Evolutionary conservation across 2,113 vertebrate genomes (phyloP).

Genomic region (Pelecanoides urinatrix): DNA sequence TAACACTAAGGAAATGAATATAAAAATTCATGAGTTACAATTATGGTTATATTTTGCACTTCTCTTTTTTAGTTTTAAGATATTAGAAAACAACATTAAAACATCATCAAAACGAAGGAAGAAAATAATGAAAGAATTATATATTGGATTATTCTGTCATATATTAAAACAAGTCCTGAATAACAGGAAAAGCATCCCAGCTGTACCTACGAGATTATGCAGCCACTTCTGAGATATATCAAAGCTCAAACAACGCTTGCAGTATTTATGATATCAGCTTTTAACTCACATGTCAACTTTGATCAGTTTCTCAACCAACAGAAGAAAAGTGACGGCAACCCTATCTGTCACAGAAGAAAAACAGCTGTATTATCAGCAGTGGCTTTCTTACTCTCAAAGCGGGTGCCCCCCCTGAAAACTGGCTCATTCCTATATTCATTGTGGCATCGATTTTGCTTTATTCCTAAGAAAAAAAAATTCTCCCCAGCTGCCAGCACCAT

Average conservation of each 20-base stretch:
- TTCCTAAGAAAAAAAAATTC: neutral
- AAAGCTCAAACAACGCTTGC: neutral
- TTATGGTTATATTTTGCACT: neutral
- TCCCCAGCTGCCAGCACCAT: neutral
- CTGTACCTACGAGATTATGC: neutral
- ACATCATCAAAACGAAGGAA: neutral
- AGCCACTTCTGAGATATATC: neutral
- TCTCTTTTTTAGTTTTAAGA: neutral
- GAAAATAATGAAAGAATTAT: neutral
- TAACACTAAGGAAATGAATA: neutral
- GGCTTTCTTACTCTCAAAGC: neutral
- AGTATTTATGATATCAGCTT: neutral
- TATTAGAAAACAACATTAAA: neutral
- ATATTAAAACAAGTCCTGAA: neutral
- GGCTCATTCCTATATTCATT: neutral
- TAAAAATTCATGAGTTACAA: neutral
- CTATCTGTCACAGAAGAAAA: neutral
- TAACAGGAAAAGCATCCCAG: neutral
- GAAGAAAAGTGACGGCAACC: neutral
- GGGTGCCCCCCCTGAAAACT: neutral
- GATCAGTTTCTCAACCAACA: neutral
- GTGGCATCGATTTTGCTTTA: neutral
- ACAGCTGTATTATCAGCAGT: too few species aligned
- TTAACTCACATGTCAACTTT: neutral
- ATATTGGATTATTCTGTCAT: neutral